Percentiles rank a stretch among this genome's conserved stretches.
Conservation (phyloP, 2,888 invertebrate genomes). For the Rhynchonema sp. region DNA sequence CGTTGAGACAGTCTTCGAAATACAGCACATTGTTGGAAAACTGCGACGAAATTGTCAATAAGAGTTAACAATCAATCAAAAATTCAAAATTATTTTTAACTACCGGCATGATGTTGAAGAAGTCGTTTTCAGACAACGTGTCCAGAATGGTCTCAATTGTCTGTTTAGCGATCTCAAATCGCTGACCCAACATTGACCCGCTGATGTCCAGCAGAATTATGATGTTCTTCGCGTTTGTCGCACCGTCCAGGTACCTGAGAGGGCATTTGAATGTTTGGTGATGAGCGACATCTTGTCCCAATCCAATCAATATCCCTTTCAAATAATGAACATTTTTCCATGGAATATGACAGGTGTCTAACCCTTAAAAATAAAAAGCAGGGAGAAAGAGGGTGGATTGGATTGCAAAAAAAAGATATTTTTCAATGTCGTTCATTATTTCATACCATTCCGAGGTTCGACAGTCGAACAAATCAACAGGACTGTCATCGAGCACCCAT, state of each 20-base stretch:
- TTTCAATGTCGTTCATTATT: neutral
- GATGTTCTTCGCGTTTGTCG: conserved; percentile 90
- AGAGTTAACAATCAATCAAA: conserved; percentile 9
- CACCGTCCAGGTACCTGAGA: conserved; percentile 70
- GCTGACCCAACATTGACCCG: conserved; percentile 84
- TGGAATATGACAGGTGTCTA: too few relatives aligned
- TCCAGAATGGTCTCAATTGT: conserved; percentile 72
- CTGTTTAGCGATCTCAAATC: conserved; percentile 68
- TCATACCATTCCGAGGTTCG: neutral
- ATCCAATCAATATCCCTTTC: too few relatives aligned
- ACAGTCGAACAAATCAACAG: neutral
- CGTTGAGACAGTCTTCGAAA: conserved; percentile 63
- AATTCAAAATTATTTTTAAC: conserved; percentile 6
- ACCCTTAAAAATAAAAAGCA: too few relatives aligned
- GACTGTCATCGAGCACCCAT: neutral
- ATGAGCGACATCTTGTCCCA: too few relatives aligned
- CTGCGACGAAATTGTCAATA: too few relatives aligned
- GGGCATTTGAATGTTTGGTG: too few relatives aligned
- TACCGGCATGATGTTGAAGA: conserved; percentile 65
- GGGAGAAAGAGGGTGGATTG: too few relatives aligned
- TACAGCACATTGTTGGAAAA: conserved; percentile 51
- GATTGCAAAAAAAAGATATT: too few relatives aligned
- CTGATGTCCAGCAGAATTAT: conserved; percentile 82
- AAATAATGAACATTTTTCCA: too few relatives aligned
- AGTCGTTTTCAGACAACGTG: conserved; percentile 92